phyloP scores from a whole-genome alignment of 2,888 invertebrate genomes.

The Agrenia bidenticulata region DNA sequence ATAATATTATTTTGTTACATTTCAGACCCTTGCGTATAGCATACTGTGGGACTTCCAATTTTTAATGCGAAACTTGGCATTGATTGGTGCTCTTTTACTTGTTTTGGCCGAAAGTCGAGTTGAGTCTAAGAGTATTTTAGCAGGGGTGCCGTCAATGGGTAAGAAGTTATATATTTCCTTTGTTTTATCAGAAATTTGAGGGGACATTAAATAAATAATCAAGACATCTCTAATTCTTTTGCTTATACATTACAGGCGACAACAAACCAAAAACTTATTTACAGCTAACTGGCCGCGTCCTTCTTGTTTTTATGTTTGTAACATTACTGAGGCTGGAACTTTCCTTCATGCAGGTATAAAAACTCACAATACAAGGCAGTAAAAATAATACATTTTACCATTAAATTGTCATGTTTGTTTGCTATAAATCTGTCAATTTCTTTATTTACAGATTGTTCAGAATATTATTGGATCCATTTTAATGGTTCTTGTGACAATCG shows the following conservation, averaged over 20 bases:
- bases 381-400: too few species aligned
- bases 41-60: constrained; percentile 99
- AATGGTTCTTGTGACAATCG: constrained; percentile 94
- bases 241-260: constrained; percentile 65
- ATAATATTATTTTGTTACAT: constrained; percentile 24
- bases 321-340: constrained; percentile 92
- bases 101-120: constrained; percentile 94
- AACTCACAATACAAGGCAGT: too few species aligned
- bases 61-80: constrained; percentile 89
- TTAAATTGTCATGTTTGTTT: background rate
- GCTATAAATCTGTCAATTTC: too few species aligned
- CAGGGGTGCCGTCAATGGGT: constrained; percentile 86
- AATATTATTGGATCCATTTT: constrained; percentile 89
- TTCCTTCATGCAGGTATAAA: constrained; percentile 76
- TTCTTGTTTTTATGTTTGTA: constrained; percentile 98
- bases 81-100: constrained; percentile 93
- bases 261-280: constrained; percentile 96
- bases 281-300: constrained; percentile 90
- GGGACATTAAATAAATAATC: too few species aligned
- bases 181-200: too few species aligned
- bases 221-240: background rate
- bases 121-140: constrained; percentile 92
- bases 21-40: constrained; percentile 87
- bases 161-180: constrained; percentile 30
- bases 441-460: constrained; percentile 72